Base-by-base conservation (phyloP, 2,113 vertebrate species). In the Puma concolor region DNA sequence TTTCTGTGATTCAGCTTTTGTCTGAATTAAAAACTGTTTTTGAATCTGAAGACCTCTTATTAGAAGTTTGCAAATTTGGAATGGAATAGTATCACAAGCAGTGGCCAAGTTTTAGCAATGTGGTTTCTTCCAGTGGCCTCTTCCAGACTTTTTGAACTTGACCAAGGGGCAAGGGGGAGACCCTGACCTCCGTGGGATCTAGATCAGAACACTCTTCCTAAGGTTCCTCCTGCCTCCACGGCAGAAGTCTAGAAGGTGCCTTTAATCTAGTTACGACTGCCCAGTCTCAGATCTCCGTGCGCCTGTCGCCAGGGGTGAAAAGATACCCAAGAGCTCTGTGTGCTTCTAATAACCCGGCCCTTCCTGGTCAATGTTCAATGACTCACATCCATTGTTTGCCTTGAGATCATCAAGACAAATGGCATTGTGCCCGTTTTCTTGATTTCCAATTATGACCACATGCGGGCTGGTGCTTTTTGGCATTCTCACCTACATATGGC, bases 51-150 rank as follows among this genome's bases (percentile, higher is more conserved):
- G 25, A 80, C 4, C 27, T 63, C 25, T 74, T 50, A 64, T 69
- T 50, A 31, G 23, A 94, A 79, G 13, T 86, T 54, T 81, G n/a
- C 63, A 91, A 83, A 10, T 38, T 57, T 60, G 44, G 7, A 97
- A 91, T 29, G 77, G 9, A 88, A 72, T 81, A 71, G 89, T 86
- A 41, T 86, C 36, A 89, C 9, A 66, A 80, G 17, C 60, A 83
- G 89, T 50, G 25, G 25, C 13, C 82, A 66, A 29, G 4, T 92
- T 89, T 82, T 63, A 64, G 1, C 27, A 79, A 7, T 33, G 9
- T n/a, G 2, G 81, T 85, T 88, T 71, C 25, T 89, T 71, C 54
- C 13, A 52, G 33, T 74, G n/a, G 9, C 6, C 13, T 88, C 7
- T 84, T 74, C 31, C 17, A 85, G 19, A 84, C 23, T 52, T 77